These are phyloP conservation scores for Scrobipalpa costella DNA, from an alignment of 2,888 invertebrate species.

Conservation along the genomic window DNA sequence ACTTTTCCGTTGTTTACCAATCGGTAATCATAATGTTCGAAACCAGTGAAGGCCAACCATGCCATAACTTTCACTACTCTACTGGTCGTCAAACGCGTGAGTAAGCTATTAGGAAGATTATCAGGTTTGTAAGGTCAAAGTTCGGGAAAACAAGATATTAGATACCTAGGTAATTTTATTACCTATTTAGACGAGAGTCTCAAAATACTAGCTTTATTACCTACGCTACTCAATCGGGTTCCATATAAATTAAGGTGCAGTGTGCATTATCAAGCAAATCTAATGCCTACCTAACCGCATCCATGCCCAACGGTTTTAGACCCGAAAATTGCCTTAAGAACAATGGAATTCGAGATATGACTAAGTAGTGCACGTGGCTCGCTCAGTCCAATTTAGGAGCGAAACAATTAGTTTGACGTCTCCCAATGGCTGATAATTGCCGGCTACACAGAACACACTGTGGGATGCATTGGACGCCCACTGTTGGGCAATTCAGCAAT, in stretches of 20 bases:
- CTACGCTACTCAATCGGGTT: too few relatives aligned
- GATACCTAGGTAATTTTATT: neutral
- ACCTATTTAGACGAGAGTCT: neutral
- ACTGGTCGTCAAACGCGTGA: conserved; percentile 1
- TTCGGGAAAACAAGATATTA: neutral
- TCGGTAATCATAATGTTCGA: neutral
- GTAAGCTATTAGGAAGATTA: conserved; percentile 8
- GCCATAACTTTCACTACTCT: conserved; percentile 13
- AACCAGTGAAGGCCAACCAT: neutral
- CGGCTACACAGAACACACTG: conserved; percentile 36
- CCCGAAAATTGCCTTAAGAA: neutral
- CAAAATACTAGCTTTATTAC: too few relatives aligned
- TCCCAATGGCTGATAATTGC: conserved; percentile 46
- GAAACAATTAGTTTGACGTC: conserved; percentile 49
- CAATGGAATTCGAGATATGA: conserved; percentile 32
- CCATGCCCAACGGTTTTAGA: neutral
- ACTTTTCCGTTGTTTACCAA: neutral
- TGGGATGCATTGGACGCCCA: conserved; percentile 42
- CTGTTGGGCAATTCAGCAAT: conserved; percentile 56
- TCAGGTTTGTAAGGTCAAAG: conserved; percentile 17
- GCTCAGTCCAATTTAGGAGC: conserved; percentile 45
- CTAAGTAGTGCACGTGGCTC: conserved; percentile 38
- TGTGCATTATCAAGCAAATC: neutral
- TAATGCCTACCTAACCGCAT: neutral
- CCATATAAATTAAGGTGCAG: too few relatives aligned